These are phyloP conservation scores for Tetragonula clypearis DNA, from an alignment of 1,140 invertebrate genomes.

Conservation along the genomic window DNA sequence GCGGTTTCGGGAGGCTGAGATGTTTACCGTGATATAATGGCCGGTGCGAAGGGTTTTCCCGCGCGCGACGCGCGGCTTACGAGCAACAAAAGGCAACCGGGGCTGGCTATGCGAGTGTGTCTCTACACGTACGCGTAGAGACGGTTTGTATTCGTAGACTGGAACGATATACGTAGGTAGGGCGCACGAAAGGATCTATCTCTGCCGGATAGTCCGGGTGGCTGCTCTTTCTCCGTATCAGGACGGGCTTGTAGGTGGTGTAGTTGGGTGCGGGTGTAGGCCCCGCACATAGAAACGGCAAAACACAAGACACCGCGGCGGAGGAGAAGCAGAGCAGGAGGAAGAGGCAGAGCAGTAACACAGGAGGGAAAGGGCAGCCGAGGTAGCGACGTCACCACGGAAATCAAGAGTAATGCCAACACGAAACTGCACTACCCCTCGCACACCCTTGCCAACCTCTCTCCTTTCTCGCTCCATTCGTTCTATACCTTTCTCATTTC, in stretches of 20 bases:
- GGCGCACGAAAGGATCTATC: slow-evolving; percentile 59
- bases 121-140: neutral
- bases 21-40: slow-evolving; percentile 57
- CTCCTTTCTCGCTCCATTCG: slow-evolving; percentile 62
- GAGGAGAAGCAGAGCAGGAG: slow-evolving; percentile 45
- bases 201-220: slow-evolving; percentile 64
- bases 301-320: slow-evolving; percentile 60
- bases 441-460: slow-evolving; percentile 71
- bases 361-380: slow-evolving; percentile 66
- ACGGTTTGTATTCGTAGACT: slow-evolving; percentile 17
- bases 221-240: slow-evolving; percentile 66
- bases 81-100: neutral
- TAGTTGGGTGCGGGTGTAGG: neutral
- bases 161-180: slow-evolving; percentile 47
- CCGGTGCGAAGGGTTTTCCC: slow-evolving; percentile 43
- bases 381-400: slow-evolving; percentile 80
- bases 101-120: neutral
- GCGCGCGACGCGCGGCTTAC: neutral
- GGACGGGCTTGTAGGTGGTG: slow-evolving; percentile 35
- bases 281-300: slow-evolving; percentile 60
- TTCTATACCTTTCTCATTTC: slow-evolving; percentile 40
- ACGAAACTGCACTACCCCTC: slow-evolving; percentile 82
- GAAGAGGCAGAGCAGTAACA: slow-evolving; percentile 20
- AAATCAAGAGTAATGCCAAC: slow-evolving; percentile 83
- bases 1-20: slow-evolving; percentile 22